Evolutionary conservation across 1,140 invertebrate species (phyloP), one percentile per base, ranked within the genome.

Genomic region (Drosophila tropicalis): DNA sequence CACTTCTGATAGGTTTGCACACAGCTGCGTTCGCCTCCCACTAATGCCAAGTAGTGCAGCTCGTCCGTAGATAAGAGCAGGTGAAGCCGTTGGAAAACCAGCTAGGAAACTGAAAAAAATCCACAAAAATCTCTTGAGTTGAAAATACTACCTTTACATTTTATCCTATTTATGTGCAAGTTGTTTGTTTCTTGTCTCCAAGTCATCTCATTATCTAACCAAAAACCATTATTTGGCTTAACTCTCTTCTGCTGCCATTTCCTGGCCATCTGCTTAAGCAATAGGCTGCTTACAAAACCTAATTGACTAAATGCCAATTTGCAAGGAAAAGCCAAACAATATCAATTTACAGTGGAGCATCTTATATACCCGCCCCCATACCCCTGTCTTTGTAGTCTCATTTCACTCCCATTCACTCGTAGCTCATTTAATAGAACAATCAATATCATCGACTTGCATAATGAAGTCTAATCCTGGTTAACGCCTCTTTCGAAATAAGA

Each of bases 31-130:
- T 95, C 92, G 47, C 95, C 94, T 9, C 94, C n/a, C 94, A 76
- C 94, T 94, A 62, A 96, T 94, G 0, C 96, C 96, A 2, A 96
- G 92, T 32, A 96, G 90, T 0, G 95, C 95, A 0, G 96, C 96
- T 85, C 95, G 93, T 1, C 95, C 96, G 70, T 96, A 96, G 40
- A 93, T 93, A 13, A 96, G 92, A 13, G 96, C 90, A 1, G 96
- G 95, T 3, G 95, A 95, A 4, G 93, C 91, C 1, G 80, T 83
- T 12, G 91, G 91, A 34, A 92, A 91, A 29, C 67, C 93, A 81
- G 91, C 92, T 67, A 92, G 92, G n/a, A 34, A 63, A n/a, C 29
- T 54, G 41, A 0, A 25, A 64, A 13, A n/a, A 22, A 29, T 7
- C 2, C 6, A 29, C 44, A n/a, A 22, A n/a, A 22, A 25, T 29